These are phyloP conservation scores for Cheilosia soror DNA, from an alignment of 2,888 invertebrate species.

Conservation along the genomic window DNA sequence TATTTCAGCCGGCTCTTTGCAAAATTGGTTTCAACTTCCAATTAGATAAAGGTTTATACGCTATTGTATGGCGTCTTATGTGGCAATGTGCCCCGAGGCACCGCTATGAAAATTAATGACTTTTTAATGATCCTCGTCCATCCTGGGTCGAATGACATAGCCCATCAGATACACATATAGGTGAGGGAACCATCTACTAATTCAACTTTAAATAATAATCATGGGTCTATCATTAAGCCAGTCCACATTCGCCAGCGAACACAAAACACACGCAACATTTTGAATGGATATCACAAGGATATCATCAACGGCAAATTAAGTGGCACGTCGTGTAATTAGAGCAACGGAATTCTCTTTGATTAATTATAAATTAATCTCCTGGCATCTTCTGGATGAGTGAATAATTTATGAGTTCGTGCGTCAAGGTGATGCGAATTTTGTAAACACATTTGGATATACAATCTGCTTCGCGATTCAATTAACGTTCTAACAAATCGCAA, in stretches of 20 bases:
- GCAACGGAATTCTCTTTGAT: constrained; percentile 54
- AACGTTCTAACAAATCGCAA: constrained; percentile 55
- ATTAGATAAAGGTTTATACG: constrained; percentile 9
- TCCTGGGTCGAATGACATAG: constrained; percentile 23
- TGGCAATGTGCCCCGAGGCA: constrained; percentile 14
- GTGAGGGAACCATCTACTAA: constrained; percentile 64
- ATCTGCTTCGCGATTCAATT: constrained; percentile 20
- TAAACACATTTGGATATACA: background rate
- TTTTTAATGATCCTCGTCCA: constrained; percentile 68
- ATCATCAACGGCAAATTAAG: constrained; percentile 63
- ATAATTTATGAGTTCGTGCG: constrained; percentile 39
- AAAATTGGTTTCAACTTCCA: background rate
- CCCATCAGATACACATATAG: constrained; percentile 34
- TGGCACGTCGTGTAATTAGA: constrained; percentile 61
- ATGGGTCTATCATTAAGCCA: constrained; percentile 61
- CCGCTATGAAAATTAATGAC: constrained; percentile 54
- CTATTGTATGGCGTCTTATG: background rate
- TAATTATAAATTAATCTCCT: constrained; percentile 67
- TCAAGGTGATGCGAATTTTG: constrained; percentile 35
- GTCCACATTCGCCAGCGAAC: constrained; percentile 46
- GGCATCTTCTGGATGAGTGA: constrained; percentile 33
- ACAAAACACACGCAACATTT: constrained; percentile 62
- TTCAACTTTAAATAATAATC: constrained; percentile 70
- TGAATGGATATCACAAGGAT: constrained; percentile 59
- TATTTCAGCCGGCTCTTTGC: background rate